Evolutionary conservation across 2,113 vertebrate genomes (phyloP).

Genomic region (Spea multiplicata): DNA sequence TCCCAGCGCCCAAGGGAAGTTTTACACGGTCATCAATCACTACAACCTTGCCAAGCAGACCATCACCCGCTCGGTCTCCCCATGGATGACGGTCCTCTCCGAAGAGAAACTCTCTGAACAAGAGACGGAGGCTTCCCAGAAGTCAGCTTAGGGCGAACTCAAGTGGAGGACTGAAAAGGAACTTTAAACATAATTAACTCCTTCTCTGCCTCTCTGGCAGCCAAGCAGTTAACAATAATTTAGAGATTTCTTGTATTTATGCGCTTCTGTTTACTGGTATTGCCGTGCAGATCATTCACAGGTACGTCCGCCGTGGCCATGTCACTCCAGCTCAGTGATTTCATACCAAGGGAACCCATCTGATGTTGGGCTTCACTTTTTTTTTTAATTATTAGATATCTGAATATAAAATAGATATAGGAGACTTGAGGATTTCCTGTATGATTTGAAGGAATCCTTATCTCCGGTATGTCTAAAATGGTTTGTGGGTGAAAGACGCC

Average conservation of each 20-base stretch:
- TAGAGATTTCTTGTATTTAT: conserved; percentile 76
- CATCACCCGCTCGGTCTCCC: conserved; percentile 86
- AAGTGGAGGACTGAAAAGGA: conserved; percentile 66
- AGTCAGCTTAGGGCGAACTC: conserved; percentile 76
- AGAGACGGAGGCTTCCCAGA: conserved; percentile 88
- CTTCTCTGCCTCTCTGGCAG: conserved; percentile 23
- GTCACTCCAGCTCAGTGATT: conserved; percentile 17
- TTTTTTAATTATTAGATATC: background rate
- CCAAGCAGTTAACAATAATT: conserved; percentile 57
- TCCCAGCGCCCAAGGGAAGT: conserved; percentile 79
- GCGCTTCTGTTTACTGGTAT: conserved; percentile 74
- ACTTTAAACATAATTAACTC: conserved; percentile 54
- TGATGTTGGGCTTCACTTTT: background rate
- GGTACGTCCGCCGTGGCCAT: conserved; percentile 49
- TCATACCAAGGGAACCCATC: conserved; percentile 5
- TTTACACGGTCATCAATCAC: conserved; percentile 93
- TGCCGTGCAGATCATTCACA: conserved; percentile 66
- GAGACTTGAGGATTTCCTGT: too few species aligned
- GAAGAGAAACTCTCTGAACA: conserved; percentile 92
- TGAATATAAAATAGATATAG: background rate
- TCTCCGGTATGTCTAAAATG: too few species aligned
- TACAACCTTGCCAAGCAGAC: conserved; percentile 94
- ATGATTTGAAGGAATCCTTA: too few species aligned
- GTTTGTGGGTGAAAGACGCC: too few species aligned
- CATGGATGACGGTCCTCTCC: conserved; percentile 91